phyloP scores from a whole-genome alignment of 1,140 invertebrate genomes.

The Procambarus virginalis region DNA sequence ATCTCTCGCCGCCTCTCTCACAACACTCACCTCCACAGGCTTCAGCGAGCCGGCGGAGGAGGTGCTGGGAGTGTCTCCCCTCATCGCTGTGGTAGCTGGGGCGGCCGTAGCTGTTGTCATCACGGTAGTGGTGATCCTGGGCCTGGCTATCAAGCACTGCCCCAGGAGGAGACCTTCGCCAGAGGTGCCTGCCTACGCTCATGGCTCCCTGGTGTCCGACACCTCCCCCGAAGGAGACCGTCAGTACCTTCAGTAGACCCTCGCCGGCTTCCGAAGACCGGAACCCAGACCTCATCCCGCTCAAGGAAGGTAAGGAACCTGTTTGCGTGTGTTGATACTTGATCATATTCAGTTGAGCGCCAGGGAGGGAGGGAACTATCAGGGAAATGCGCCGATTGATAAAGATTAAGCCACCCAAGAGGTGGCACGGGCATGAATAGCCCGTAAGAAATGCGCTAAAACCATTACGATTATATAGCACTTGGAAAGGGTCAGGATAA shows the following conservation, averaged over 20 bases:
- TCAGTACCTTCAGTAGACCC: conserved; percentile 60
- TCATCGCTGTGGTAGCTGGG: conserved; percentile 44
- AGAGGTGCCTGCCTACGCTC: neutral
- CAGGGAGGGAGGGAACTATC: too few species aligned
- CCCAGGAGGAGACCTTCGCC: conserved; percentile 11
- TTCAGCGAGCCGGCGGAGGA: conserved; percentile 46
- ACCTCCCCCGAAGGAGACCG: conserved; percentile 51
- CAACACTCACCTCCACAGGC: neutral
- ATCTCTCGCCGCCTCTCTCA: too few species aligned
- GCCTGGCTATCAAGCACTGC: conserved; percentile 54
- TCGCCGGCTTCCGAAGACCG: conserved; percentile 53
- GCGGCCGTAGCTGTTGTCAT: conserved; percentile 38
- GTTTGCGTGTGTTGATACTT: too few species aligned
- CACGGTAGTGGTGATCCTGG: conserved; percentile 35
- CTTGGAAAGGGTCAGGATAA: too few species aligned
- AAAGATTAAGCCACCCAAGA: too few species aligned
- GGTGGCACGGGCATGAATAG: too few species aligned
- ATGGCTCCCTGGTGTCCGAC: conserved; percentile 49
- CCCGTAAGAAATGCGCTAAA: too few species aligned
- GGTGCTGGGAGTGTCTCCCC: conserved; percentile 33
- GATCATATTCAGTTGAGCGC: too few species aligned
- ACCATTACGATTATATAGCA: too few species aligned
- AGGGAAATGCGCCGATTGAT: too few species aligned
- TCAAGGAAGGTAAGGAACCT: conserved; percentile 33
- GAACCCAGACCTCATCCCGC: conserved; percentile 51